Evolutionary conservation across 2,113 vertebrate genomes (phyloP).

Genomic region (Sylvilagus bachmani): DNA sequence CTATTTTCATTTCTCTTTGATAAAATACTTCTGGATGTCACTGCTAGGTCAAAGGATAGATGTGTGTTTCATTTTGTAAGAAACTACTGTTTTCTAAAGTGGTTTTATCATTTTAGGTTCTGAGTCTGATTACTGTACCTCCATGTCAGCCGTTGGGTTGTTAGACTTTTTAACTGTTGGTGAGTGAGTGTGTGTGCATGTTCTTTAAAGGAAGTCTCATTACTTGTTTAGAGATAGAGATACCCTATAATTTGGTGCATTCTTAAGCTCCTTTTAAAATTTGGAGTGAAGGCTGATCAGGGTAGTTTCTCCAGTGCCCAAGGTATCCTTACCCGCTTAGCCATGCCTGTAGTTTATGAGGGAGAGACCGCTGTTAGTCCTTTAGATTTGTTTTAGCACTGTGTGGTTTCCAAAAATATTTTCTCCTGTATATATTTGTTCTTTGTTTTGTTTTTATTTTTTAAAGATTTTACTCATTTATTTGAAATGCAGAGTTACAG

Average conservation of each 20-base stretch:
- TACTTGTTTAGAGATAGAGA: constrained; percentile 34
- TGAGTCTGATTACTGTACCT: not conserved
- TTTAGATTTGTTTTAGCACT: constrained; percentile 25
- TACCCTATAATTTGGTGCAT: not conserved
- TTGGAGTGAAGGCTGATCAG: not conserved
- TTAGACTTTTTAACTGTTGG: constrained; percentile 13
- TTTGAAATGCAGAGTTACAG: too few relatives aligned
- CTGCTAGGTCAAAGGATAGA: not conserved
- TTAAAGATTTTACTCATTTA: too few relatives aligned
- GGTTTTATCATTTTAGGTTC: not conserved
- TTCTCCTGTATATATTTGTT: not conserved
- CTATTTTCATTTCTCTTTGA: constrained; percentile 33
- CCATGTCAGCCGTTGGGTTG: not conserved
- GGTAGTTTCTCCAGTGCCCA: not conserved
- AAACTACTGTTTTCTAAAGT: constrained; percentile 22
- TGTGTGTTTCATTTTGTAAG: not conserved
- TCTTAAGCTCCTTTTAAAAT: constrained; percentile 3
- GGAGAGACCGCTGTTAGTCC: not conserved
- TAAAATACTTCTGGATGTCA: not conserved
- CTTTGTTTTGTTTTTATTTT: not conserved
- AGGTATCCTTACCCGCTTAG: not conserved
- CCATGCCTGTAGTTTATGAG: not conserved
- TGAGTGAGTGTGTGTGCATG: not conserved
- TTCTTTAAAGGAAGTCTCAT: constrained; percentile 20
- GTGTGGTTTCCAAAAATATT: not conserved